Evolutionary conservation across 37 sponge, comb jelly and placozoan genomes (phyloP).

Genomic region (Petrosia ficiformis): DNA sequence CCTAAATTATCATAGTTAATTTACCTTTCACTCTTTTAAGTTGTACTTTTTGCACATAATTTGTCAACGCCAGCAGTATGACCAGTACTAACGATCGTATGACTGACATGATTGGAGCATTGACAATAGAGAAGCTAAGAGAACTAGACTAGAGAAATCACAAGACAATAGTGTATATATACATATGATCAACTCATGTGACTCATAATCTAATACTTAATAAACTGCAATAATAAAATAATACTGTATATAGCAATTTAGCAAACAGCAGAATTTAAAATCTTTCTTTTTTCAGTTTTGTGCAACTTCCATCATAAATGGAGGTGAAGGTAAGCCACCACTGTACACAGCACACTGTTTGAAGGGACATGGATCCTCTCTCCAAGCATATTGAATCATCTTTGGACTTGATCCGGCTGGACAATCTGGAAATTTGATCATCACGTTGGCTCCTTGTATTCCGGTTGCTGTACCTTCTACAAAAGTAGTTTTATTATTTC

Average conservation of each 20-base stretch:
- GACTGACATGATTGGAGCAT: too few species aligned
- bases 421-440: slow-evolving; percentile 18
- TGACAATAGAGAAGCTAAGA: too few species aligned
- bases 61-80: too few species aligned
- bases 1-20: too few species aligned
- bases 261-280: background rate
- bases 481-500: background rate
- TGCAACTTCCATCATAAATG: slow-evolving; percentile 16
- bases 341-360: slow-evolving; percentile 57
- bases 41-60: too few species aligned
- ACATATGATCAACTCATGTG: too few species aligned
- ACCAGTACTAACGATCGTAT: too few species aligned
- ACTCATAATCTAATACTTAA: too few species aligned
- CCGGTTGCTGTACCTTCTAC: slow-evolving; percentile 31
- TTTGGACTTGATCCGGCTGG: background rate
- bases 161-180: too few species aligned
- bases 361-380: slow-evolving; percentile 55
- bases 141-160: too few species aligned
- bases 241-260: background rate
- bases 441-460: background rate
- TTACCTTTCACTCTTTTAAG: too few species aligned
- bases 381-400: slow-evolving; percentile 48
- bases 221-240: too few species aligned
- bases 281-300: background rate
- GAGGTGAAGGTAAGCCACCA: slow-evolving; percentile 42